phyloP scores from a whole-genome alignment of 64 coral and sea anemone species.

The Stylophora pistillata region DNA sequence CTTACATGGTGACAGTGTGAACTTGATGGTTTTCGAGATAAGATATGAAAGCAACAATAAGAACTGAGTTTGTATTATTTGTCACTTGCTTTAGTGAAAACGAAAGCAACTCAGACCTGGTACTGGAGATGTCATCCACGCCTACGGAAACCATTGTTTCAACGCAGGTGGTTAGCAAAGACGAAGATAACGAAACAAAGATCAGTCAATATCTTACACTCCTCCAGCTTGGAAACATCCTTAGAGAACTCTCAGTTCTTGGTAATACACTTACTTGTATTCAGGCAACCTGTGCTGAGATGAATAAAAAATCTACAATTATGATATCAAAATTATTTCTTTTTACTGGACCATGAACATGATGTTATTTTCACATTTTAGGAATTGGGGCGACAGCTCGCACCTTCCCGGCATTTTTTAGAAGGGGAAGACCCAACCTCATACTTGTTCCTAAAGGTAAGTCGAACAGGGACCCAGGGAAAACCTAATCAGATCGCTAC shows the following conservation, averaged over 20 bases:
- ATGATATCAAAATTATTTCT: too few relatives aligned
- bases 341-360: too few relatives aligned
- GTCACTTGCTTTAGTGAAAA: not conserved
- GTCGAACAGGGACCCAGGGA: too few relatives aligned
- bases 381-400: slow-evolving; percentile 25
- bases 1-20: not conserved
- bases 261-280: not conserved
- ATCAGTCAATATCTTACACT: slow-evolving; percentile 62
- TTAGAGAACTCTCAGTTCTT: slow-evolving; percentile 21
- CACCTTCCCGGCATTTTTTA: slow-evolving; percentile 70
- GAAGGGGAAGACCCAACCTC: slow-evolving; percentile 70
- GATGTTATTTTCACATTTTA: not conserved
- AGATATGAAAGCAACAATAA: not conserved
- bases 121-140: not conserved
- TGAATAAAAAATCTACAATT: too few relatives aligned
- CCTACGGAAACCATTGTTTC: not conserved
- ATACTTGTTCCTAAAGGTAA: slow-evolving; percentile 83
- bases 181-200: slow-evolving; percentile 13
- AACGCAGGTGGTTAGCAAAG: not conserved
- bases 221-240: slow-evolving; percentile 56
- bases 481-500: too few relatives aligned
- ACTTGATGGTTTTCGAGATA: not conserved
- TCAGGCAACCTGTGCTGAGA: too few relatives aligned
- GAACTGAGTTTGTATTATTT: not conserved
- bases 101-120: not conserved